Base-by-base conservation (phyloP, 2,797 vertebrate genomes). In the Glossophaga mutica region DNA sequence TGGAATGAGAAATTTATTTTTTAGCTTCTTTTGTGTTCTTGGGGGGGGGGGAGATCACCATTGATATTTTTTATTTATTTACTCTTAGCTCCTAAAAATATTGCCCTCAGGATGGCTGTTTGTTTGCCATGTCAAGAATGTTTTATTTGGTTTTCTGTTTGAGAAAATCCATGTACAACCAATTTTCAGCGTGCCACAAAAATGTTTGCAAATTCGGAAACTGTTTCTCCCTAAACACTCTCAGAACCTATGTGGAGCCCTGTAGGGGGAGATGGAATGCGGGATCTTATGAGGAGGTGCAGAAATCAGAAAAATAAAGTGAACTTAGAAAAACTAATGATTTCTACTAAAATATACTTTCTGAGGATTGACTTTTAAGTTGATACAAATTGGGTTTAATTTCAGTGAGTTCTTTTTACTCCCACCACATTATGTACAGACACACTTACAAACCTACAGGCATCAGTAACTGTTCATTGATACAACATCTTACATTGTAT, bases 71-170 rank as follows among this genome's bases (percentile, higher is more conserved):
- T 95, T 37, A 92, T 97, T 95, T 84, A 96, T 92, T 95, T 96
- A 94, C 24, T 88, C 68, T 82, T 77, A 73, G 62, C 55, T 74
- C 89, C 94, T 95, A 91, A 96, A 97, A 97, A 94, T 89, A 91
- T 16, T 96, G 57, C 87, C 74, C 59, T 95, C 82, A 52, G 92
- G 92, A 91, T 87, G 79, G n/a, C 21, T 84, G 24, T 92, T 96
- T 92, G 44, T 94, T 96, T 96, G 89, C 52, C 82, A 73, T 95
- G 95, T 95, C 90, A 82, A 87, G 70, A 93, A 50, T 32, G 46
- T 96, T 97, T 97, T 95, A 78, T 94, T 96, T 97, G 83, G 57
- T 95, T 97, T 95, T 68, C 76, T 87, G 94, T 95, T 79, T 94
- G 90, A 96, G 50, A 96, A 97, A 95, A 94, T 87, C 93, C 55